Evolutionary conservation across 2,797 vertebrate species (phyloP).

Genomic region (Oryzias dopingdopingensis): DNA sequence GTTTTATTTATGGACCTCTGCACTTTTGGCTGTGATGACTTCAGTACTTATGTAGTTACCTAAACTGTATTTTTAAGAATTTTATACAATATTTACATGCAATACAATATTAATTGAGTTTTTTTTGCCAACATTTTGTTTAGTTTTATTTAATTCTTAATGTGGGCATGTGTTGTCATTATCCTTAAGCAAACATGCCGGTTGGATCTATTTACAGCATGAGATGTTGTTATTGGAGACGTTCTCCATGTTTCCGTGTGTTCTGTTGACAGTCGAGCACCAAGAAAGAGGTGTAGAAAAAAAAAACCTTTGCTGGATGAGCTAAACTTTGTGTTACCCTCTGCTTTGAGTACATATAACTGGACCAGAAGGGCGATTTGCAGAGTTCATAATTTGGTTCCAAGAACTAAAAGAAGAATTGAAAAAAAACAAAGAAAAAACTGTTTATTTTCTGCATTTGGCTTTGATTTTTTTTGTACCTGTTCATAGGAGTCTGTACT

Average conservation of each 20-base stretch:
- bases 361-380: constrained; percentile 37
- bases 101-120: constrained; percentile 77
- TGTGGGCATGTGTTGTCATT: constrained; percentile 67
- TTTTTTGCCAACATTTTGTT: constrained; percentile 60
- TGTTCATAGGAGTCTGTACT: constrained; percentile 38
- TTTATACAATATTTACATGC: constrained; percentile 88
- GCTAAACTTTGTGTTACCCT: constrained; percentile 45
- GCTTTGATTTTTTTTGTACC: constrained; percentile 36
- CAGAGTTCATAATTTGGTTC: constrained; percentile 39
- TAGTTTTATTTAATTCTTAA: constrained; percentile 40
- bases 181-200: constrained; percentile 63
- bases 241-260: constrained; percentile 52
- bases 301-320: constrained; percentile 53
- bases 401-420: constrained; percentile 22
- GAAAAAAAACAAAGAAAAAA: constrained; percentile 4
- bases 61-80: constrained; percentile 86
- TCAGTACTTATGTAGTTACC: constrained; percentile 84
- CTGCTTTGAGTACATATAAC: constrained; percentile 47
- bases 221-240: constrained; percentile 36
- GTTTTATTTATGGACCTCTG: constrained; percentile 85
- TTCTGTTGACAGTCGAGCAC: constrained; percentile 59
- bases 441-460: constrained; percentile 34
- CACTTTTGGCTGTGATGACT: constrained; percentile 87
- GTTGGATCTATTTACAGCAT: constrained; percentile 61
- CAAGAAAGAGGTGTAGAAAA: constrained; percentile 50